Percentiles rank a stretch among this genome's conserved stretches.
These are phyloP conservation scores for Octonoba sinensis DNA, from an alignment of 2,888 invertebrate genomes.

Conservation along the genomic window DNA sequence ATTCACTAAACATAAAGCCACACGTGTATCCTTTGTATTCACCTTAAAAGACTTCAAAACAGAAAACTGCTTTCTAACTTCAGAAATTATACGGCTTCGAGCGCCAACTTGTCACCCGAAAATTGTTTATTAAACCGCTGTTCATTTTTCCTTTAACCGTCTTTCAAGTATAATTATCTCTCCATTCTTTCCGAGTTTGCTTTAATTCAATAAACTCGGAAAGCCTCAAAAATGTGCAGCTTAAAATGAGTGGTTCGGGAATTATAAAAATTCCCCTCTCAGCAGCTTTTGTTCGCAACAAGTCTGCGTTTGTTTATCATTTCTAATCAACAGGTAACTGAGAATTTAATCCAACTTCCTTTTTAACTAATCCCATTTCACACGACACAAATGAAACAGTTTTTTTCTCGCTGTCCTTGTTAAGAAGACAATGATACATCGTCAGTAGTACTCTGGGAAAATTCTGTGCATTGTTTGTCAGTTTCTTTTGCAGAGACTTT, in stretches of 20 bases:
- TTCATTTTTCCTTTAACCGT: conserved; percentile 23
- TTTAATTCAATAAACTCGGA: conserved; percentile 41
- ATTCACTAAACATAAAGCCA: too few species aligned
- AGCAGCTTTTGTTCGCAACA: conserved; percentile 20
- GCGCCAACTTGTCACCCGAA: not conserved
- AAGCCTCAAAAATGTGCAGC: conserved; percentile 54
- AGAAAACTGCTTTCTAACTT: too few species aligned
- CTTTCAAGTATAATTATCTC: not conserved
- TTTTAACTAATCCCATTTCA: conserved; percentile 58
- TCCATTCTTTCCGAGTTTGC: too few species aligned
- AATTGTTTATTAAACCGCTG: conserved; percentile 21
- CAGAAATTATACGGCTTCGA: conserved; percentile 15
- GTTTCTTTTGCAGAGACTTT: conserved; percentile 16
- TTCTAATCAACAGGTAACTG: conserved; percentile 57
- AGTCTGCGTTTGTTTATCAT: conserved; percentile 21
- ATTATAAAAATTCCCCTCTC: conserved; percentile 12
- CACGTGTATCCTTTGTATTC: too few species aligned
- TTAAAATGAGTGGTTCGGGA: conserved; percentile 40
- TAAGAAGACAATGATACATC: conserved; percentile 57
- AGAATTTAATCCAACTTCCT: conserved; percentile 57
- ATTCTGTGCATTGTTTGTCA: not conserved
- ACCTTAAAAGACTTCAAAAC: too few species aligned
- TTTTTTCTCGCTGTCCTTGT: conserved; percentile 14
- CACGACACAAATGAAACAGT: conserved; percentile 31
- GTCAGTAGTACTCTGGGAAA: not conserved